Base-by-base conservation (phyloP, 2,888 invertebrate genomes). In the Anorthoa munda region DNA sequence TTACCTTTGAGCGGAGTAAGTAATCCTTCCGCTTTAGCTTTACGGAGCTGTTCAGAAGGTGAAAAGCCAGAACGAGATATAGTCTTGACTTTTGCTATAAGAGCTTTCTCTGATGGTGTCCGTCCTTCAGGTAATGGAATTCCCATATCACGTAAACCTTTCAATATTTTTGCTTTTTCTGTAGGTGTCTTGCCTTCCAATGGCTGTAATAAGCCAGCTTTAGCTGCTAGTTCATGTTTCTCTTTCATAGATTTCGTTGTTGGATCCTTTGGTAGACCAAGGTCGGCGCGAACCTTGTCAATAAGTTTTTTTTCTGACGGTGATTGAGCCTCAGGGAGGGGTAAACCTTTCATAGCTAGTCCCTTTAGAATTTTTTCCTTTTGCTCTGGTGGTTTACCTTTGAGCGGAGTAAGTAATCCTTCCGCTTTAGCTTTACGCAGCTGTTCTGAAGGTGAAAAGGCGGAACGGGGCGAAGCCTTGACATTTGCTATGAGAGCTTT, bases 221-320 rank as follows among this genome's bases (percentile, higher is more conserved):
- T 83, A 31, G 76, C 45, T 23, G 90, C 88, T 72, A 87, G 84
- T 7, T 81, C 65, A 72, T 85, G 72, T 72, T 86, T 85, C 79
- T 88, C 74, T 83, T 73, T 46, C 77, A 72, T 31, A 3, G 48
- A 23, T 17, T 81, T 9, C 0, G 86, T 84, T 81, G 85, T 85
- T 0, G 90, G 88, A 63, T 87, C 87, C 0, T 86, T 84, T 9
- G 89, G 90, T 31, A 90, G 55, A 5, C 89, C 89, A 15, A 89
- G 17, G 9, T 90, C 87, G 3, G 61, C 75, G 23, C 84, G 77
- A 26, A 90, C 81, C 75, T 90, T 90, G 45, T 82, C 70, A 4
- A 87, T 74, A 0, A 91, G 11, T 23, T 85, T 85, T 63, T 86
- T 88, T 53, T 88, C 88, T 7, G 90, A 90, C 11, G 83, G 26